phyloP scores from a whole-genome alignment of 2,888 invertebrate genomes.

The Ichneumoninae sp. region DNA sequence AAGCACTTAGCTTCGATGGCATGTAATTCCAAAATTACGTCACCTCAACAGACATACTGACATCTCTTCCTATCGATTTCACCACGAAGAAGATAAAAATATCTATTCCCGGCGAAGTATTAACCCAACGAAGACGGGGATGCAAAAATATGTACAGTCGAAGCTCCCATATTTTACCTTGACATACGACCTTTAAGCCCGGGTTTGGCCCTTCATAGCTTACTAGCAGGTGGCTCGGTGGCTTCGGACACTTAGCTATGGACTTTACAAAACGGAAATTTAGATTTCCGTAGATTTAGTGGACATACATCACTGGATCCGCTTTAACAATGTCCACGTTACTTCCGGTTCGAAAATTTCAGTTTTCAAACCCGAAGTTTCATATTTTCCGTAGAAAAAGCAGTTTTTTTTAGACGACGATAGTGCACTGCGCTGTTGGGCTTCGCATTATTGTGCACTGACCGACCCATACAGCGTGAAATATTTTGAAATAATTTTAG shows the following conservation, averaged over 20 bases:
- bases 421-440: too few relatives aligned
- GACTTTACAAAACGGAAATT: too few relatives aligned
- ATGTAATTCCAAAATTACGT: neutral
- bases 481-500: too few relatives aligned
- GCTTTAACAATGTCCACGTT: too few relatives aligned
- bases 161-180: neutral
- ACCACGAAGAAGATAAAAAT: neutral
- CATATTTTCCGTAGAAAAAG: neutral
- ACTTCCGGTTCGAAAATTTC: neutral
- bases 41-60: neutral
- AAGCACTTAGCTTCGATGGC: neutral
- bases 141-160: neutral
- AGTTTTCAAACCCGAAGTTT: neutral
- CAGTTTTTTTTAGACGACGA: too few relatives aligned
- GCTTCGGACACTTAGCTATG: too few relatives aligned
- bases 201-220: neutral
- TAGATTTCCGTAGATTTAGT: too few relatives aligned
- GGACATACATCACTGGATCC: too few relatives aligned
- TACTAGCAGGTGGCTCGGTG: neutral
- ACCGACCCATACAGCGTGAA: too few relatives aligned
- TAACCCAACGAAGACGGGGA: neutral
- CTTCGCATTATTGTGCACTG: too few relatives aligned
- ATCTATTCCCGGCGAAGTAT: neutral
- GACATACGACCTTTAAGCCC: neutral
- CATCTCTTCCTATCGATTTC: neutral